phyloP scores from a whole-genome alignment of 2,888 invertebrate genomes.

The Unio pictorum region DNA sequence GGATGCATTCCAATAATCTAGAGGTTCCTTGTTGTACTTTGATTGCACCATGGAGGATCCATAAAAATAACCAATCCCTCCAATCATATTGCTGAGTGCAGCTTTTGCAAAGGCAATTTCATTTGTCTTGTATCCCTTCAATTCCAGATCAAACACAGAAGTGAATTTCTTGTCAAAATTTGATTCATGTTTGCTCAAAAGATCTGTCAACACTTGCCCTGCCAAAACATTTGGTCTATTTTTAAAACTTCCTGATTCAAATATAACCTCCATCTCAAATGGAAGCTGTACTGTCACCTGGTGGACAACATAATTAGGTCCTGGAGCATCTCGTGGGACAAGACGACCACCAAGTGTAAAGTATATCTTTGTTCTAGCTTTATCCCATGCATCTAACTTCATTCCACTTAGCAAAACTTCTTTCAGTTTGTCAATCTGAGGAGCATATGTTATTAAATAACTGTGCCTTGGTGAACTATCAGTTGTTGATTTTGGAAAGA shows the following conservation, averaged over 20 bases:
- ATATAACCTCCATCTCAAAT: constrained; percentile 86
- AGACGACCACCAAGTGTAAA: constrained; percentile 60
- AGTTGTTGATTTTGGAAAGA: constrained; percentile 71
- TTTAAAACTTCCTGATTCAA: constrained; percentile 77
- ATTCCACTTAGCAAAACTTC: constrained; percentile 58
- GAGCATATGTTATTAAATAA: constrained; percentile 61
- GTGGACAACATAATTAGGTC: constrained; percentile 71
- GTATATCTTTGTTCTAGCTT: constrained; percentile 53
- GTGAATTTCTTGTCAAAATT: constrained; percentile 87
- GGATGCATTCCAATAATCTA: constrained; percentile 94
- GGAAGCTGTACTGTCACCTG: constrained; percentile 76
- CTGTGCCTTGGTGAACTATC: constrained; percentile 42
- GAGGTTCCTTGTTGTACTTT: constrained; percentile 80
- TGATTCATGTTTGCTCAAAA: constrained; percentile 35
- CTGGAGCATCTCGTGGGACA: constrained; percentile 61
- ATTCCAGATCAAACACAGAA: constrained; percentile 81
- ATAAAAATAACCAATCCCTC: constrained; percentile 97
- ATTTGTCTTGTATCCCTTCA: constrained; percentile 77
- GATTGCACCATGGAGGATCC: constrained; percentile 86
- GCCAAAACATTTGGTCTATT: constrained; percentile 74
- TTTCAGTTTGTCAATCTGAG: constrained; percentile 58
- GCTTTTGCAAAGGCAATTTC: constrained; percentile 84
- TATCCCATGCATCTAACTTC: constrained; percentile 61
- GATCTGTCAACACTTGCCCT: constrained; percentile 52
- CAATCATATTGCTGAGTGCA: constrained; percentile 93